Base-by-base conservation (phyloP, 2,113 vertebrate species). In the Spheniscus mendiculus region DNA sequence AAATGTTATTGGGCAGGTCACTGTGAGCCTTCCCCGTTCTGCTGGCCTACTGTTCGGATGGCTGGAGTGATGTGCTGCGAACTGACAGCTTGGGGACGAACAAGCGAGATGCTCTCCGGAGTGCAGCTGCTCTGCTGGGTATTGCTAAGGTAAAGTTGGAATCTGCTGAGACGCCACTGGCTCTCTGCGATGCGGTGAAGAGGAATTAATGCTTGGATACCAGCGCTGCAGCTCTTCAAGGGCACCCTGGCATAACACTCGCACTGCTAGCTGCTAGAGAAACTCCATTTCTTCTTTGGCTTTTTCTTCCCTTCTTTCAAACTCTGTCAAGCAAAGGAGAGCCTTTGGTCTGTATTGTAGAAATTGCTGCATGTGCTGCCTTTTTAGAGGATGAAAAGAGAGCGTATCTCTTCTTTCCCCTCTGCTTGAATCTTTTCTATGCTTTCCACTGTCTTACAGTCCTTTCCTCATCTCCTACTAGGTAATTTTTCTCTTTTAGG, bases 81-180 rank as follows among this genome's bases (percentile, higher is more conserved):
- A 50, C 81, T 97, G 97, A 95, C 95, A 98, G 95, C 92, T 90
- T 3, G 8, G 93, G 92, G 80, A 95, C 3, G 5, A 45, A 82
- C 55, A 67, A 42, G 71, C 2, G 15, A 94, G 82, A 76, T 94
- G 88, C 93, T 92, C 87, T 92, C 93, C 63, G 47, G 83, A 94
- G 91, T 92, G 89, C 95, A 98, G 95, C 96, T 98, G 94, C 95
- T 97, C 90, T 61, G 47, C 56, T 96, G 94, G 94, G 93, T 93
- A 72, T 66, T 73, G 87, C 66, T 67, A n/a, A 96, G 87, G 76
- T 74, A 67, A 91, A 63, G 76, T 5, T 95, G 80, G 78, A 90
- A 82, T 74, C 93, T 91, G 84, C 90, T 82, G 50, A 90, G 88
- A 69, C 6, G 55, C 67, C 55, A 87, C 67, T 92, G 83, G 70